Conservation (phyloP, 2,888 invertebrate species). For the Macrosoma leucophasiata region DNA sequence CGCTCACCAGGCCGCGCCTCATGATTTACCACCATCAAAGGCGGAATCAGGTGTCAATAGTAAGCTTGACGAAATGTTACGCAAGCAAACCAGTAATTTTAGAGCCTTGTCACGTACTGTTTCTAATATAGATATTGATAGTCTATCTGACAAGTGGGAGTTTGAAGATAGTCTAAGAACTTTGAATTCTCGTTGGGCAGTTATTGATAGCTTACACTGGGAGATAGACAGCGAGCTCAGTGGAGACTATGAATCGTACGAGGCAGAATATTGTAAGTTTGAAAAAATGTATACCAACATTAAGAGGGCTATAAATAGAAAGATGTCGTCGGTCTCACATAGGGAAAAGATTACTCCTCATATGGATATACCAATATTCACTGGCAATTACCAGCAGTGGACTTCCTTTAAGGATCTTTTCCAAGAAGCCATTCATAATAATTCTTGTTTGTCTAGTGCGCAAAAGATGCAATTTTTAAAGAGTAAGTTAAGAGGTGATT, state of each 20-base stretch:
- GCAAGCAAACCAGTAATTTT: slow-evolving; percentile 1
- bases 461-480: slow-evolving; percentile 29
- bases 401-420: slow-evolving; percentile 22
- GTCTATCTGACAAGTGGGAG: not conserved
- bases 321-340: slow-evolving; percentile 18
- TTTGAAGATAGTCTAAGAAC: not conserved
- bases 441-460: slow-evolving; percentile 16
- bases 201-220: slow-evolving; percentile 22
- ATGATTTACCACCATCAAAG: too few relatives aligned
- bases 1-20: too few relatives aligned
- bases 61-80: too few relatives aligned
- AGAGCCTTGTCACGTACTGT: not conserved
- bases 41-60: too few relatives aligned
- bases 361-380: slow-evolving; percentile 7
- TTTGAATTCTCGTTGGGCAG: slow-evolving; percentile 17
- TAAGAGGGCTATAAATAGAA: slow-evolving; percentile 14
- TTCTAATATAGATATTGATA: not conserved
- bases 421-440: slow-evolving; percentile 22
- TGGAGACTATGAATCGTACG: slow-evolving; percentile 15
- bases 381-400: slow-evolving; percentile 19
- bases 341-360: slow-evolving; percentile 17
- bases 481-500: slow-evolving; percentile 22
- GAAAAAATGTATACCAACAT: slow-evolving; percentile 11
- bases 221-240: slow-evolving; percentile 19
- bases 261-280: slow-evolving; percentile 10